phyloP scores from a whole-genome alignment of 2,797 vertebrate species.

The Percopsis omiscomaycus region DNA sequence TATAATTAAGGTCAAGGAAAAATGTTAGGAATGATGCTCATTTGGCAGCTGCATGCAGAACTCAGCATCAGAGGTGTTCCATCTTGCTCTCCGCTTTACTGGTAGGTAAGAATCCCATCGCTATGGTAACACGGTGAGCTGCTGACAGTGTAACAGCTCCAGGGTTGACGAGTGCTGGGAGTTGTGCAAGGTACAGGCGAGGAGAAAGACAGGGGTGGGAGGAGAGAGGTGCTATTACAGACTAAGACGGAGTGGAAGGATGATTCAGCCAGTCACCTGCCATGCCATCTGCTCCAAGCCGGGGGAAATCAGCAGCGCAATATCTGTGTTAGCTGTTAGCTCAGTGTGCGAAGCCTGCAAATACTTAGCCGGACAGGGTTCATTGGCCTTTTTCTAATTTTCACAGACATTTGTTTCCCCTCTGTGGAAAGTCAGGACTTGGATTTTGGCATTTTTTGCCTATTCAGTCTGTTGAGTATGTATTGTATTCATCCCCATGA shows the following conservation, averaged over 20 bases:
- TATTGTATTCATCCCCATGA: not conserved
- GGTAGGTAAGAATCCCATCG: slow-evolving; percentile 55
- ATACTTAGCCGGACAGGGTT: slow-evolving; percentile 31
- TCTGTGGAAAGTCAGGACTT: not conserved
- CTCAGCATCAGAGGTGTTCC: slow-evolving; percentile 54
- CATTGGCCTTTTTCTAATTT: slow-evolving; percentile 22
- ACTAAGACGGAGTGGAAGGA: slow-evolving; percentile 59
- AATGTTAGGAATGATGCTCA: slow-evolving; percentile 27
- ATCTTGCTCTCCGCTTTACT: slow-evolving; percentile 42
- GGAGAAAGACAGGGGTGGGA: slow-evolving; percentile 56
- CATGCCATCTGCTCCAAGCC: slow-evolving; percentile 51
- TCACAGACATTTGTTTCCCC: slow-evolving; percentile 43
- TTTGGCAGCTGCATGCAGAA: slow-evolving; percentile 35
- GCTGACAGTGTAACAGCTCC: slow-evolving; percentile 65
- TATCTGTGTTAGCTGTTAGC: slow-evolving; percentile 47
- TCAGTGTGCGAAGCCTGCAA: slow-evolving; percentile 51
- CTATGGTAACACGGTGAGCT: slow-evolving; percentile 73
- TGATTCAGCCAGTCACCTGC: slow-evolving; percentile 70
- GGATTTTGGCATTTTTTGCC: not conserved
- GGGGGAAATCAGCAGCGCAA: slow-evolving; percentile 53
- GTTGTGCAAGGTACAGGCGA: slow-evolving; percentile 56
- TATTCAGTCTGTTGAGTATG: not conserved
- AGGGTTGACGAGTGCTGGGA: slow-evolving; percentile 72
- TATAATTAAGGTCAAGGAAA: not conserved
- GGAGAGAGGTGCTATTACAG: slow-evolving; percentile 64